phyloP scores from a whole-genome alignment of 2,797 vertebrate species.

The Gila robusta region DNA sequence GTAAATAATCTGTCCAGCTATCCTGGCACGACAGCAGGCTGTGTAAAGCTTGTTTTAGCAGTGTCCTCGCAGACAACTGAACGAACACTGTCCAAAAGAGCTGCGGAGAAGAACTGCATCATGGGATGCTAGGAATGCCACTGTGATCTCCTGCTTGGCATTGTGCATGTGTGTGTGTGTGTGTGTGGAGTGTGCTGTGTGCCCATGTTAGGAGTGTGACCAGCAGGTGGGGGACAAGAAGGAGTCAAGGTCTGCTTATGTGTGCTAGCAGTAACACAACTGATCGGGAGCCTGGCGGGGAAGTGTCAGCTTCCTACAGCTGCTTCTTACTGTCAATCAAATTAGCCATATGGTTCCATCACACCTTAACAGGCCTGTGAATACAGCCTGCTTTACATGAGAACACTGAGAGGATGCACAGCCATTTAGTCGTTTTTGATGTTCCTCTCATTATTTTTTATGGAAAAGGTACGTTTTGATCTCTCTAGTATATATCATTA shows the following conservation, averaged over 20 bases:
- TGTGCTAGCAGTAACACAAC: constrained; percentile 54
- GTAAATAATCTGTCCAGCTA: constrained; percentile 49
- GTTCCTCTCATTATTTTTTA: constrained; percentile 5
- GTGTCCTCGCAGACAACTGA: constrained; percentile 28
- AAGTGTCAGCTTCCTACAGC: constrained; percentile 46
- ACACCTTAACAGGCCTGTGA: constrained; percentile 23
- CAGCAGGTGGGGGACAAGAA: constrained; percentile 33
- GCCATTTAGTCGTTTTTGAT: constrained; percentile 8
- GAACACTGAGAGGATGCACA: neutral
- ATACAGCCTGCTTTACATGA: constrained; percentile 9
- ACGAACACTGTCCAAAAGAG: constrained; percentile 13
- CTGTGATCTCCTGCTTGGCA: constrained; percentile 25
- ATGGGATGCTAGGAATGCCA: constrained; percentile 23
- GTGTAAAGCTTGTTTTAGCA: constrained; percentile 44
- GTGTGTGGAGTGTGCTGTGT: constrained; percentile 45
- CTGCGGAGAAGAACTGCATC: constrained; percentile 8
- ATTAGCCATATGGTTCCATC: constrained; percentile 16
- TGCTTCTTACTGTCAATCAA: constrained; percentile 49
- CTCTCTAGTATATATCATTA: too few species aligned
- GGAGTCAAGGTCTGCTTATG: constrained; percentile 59
- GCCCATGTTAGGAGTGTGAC: constrained; percentile 65
- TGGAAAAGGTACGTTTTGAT: neutral
- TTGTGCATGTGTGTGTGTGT: constrained; percentile 42
- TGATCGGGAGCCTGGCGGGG: constrained; percentile 37
- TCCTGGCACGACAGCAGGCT: constrained; percentile 24